These are phyloP conservation scores for Plecotus auritus DNA, from an alignment of 2,113 vertebrate species.

Conservation along the genomic window DNA sequence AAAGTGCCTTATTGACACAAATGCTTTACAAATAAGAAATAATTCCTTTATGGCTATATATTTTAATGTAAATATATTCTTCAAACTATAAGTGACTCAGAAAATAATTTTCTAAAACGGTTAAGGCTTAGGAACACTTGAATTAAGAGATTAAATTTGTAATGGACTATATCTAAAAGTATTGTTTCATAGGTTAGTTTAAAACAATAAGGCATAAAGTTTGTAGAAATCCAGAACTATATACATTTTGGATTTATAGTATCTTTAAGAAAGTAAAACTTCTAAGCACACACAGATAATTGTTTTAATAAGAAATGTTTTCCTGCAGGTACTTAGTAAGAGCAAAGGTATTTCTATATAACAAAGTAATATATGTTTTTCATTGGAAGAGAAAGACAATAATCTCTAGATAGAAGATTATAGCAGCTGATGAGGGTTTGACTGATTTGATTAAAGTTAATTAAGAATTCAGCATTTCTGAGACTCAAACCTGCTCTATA, in stretches of 20 bases:
- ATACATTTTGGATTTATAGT: not conserved
- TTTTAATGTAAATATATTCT: not conserved
- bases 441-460: constrained; percentile 78
- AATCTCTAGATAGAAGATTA: constrained; percentile 56
- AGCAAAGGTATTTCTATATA: constrained; percentile 44
- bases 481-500: constrained; percentile 64
- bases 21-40: not conserved
- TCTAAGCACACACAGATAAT: constrained; percentile 27
- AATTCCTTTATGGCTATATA: not conserved
- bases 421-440: constrained; percentile 68
- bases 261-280: not conserved
- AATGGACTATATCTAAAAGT: not conserved
- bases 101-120: not conserved
- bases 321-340: constrained; percentile 33
- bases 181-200: not conserved
- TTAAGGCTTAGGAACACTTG: not conserved
- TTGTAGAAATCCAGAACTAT: not conserved
- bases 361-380: constrained; percentile 55
- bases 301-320: constrained; percentile 43
- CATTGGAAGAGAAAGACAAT: constrained; percentile 55
- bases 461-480: constrained; percentile 55
- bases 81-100: not conserved
- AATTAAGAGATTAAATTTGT: not conserved
- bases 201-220: not conserved
- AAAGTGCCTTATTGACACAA: not conserved